Percentiles rank a stretch among this genome's conserved stretches.
phyloP scores from a whole-genome alignment of 2,797 vertebrate genomes.

The Gallinago solitaria region DNA sequence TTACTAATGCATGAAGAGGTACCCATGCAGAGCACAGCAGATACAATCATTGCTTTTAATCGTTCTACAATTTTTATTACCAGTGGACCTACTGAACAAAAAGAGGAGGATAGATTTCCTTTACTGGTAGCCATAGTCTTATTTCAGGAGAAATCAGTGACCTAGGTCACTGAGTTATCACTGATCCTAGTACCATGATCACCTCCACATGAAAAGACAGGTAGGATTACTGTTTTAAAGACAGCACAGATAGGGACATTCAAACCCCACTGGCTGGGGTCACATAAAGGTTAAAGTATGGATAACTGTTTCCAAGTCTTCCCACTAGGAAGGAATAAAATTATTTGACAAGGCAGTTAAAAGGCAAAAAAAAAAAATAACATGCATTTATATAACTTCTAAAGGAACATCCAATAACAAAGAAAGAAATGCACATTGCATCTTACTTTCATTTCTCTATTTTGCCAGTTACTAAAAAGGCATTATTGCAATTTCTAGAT shows the following conservation, averaged over 20 bases:
- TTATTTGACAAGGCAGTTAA: not conserved
- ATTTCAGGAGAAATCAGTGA: constrained; percentile 20
- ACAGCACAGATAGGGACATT: not conserved
- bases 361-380: not conserved
- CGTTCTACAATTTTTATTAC: constrained; percentile 51
- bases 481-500: not conserved
- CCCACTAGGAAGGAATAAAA: not conserved
- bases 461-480: not conserved
- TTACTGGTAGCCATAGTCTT: not conserved
- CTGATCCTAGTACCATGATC: not conserved
- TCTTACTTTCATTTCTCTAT: not conserved
- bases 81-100: not conserved
- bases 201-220: not conserved
- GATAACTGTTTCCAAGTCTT: not conserved
- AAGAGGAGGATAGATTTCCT: constrained; percentile 16
- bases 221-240: constrained; percentile 24
- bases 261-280: not conserved
- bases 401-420: not conserved
- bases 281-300: not conserved
- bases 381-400: not conserved
- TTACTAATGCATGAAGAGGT: constrained; percentile 70
- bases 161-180: not conserved
- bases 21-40: constrained; percentile 46
- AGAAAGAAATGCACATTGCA: not conserved
- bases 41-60: constrained; percentile 60